Evolutionary conservation across 2,113 vertebrate species (phyloP).

Genomic region (Albula goreensis): DNA sequence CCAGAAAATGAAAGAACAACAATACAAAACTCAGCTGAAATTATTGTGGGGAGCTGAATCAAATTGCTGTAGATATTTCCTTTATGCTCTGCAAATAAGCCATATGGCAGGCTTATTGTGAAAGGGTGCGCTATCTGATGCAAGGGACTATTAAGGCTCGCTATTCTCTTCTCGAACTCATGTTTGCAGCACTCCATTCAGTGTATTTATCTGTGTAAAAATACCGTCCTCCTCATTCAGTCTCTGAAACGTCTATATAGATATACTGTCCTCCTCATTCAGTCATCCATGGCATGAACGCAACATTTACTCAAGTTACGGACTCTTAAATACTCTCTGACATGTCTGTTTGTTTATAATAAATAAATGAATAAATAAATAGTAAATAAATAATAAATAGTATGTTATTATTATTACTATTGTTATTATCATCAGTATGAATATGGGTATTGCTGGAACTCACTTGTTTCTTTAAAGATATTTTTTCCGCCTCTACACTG

Average conservation of each 20-base stretch:
- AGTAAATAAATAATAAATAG: too few relatives aligned
- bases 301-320: background rate
- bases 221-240: background rate
- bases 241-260: background rate
- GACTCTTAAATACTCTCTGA: background rate
- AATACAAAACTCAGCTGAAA: background rate
- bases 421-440: background rate
- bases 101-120: background rate
- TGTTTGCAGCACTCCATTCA: background rate
- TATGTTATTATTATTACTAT: background rate
- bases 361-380: too few relatives aligned
- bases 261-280: background rate
- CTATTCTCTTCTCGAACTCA: background rate
- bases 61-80: background rate
- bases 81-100: background rate
- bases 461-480: too few relatives aligned
- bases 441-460: too few relatives aligned
- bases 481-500: too few relatives aligned
- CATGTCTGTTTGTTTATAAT: background rate
- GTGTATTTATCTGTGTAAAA: background rate
- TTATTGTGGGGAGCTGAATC: constrained; percentile 5
- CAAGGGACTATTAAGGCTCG: background rate
- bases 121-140: background rate
- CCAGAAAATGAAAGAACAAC: background rate
- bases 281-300: background rate